These are phyloP conservation scores for Atta colombica DNA, from an alignment of 1,140 invertebrate species.

Conservation along the genomic window DNA sequence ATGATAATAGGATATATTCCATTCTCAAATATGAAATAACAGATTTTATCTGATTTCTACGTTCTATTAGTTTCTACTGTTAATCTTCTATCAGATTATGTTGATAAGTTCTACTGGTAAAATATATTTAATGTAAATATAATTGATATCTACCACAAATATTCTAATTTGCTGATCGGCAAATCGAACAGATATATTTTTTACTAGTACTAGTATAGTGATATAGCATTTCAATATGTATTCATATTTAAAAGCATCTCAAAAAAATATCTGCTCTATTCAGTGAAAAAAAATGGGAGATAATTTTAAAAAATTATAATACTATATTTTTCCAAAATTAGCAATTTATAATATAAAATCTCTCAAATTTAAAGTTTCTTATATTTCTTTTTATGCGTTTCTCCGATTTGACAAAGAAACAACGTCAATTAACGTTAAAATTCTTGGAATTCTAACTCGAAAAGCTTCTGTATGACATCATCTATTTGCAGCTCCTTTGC, in stretches of 20 bases:
- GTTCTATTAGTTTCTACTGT: not conserved
- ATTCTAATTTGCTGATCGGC: not conserved
- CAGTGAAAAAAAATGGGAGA: not conserved
- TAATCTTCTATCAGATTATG: not conserved
- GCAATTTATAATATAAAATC: conserved; percentile 58
- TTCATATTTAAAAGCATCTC: not conserved
- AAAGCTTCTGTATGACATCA: conserved; percentile 82
- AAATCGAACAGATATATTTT: not conserved
- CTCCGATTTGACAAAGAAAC: not conserved
- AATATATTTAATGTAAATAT: not conserved
- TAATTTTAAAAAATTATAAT: conserved; percentile 45
- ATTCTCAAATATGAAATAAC: no score
- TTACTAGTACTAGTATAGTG: no score
- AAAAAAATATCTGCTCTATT: not conserved
- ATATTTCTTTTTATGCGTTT: conserved; percentile 11
- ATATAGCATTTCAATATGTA: no score
- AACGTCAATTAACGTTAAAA: conserved; percentile 59
- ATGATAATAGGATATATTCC: no score
- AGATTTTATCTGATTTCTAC: not conserved
- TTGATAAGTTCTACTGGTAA: not conserved
- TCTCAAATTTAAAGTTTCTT: conserved; percentile 53
- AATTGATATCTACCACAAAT: not conserved
- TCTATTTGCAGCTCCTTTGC: conserved; percentile 83
- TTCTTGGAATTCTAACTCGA: conserved; percentile 84
- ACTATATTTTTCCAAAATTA: conserved; percentile 74